These are phyloP conservation scores for Parelbella ahira DNA, from an alignment of 2,888 invertebrate genomes.

Conservation along the genomic window DNA sequence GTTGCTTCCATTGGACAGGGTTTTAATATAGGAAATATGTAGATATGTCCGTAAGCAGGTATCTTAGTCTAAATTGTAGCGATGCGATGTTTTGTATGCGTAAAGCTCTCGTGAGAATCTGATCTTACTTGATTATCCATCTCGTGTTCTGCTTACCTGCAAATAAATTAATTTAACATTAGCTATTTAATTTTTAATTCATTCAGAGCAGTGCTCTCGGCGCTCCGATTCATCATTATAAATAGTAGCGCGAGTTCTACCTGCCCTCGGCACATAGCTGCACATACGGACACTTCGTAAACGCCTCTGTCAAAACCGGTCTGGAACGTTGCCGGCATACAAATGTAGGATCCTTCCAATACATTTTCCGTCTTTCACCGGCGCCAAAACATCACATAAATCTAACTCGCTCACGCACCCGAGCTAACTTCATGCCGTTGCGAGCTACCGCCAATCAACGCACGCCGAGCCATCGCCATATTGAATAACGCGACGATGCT, in stretches of 20 bases:
- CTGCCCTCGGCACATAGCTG: slow-evolving; percentile 70
- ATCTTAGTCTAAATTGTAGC: no score
- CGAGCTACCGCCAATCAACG: slow-evolving; percentile 55
- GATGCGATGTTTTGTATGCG: no score
- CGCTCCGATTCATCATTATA: slow-evolving; percentile 59
- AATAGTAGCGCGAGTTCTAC: slow-evolving; percentile 52
- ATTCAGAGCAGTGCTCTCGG: slow-evolving; percentile 37
- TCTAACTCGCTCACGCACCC: slow-evolving; percentile 66
- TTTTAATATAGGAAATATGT: no score
- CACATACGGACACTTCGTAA: slow-evolving; percentile 68
- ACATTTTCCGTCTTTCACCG: slow-evolving; percentile 74
- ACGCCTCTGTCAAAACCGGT: slow-evolving; percentile 78
- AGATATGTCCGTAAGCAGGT: no score
- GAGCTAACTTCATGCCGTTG: slow-evolving; percentile 64
- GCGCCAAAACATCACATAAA: slow-evolving; percentile 74
- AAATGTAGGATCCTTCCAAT: slow-evolving; percentile 65
- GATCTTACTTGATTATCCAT: slow-evolving; percentile 9
- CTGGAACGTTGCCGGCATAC: slow-evolving; percentile 65
- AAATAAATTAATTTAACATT: slow-evolving; percentile 53
- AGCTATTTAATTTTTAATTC: slow-evolving; percentile 46
- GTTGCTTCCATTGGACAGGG: no score
- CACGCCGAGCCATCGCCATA: slow-evolving; percentile 68
- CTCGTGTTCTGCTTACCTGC: slow-evolving; percentile 49
- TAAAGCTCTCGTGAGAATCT: background rate
- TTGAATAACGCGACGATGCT: slow-evolving; percentile 59